Evolutionary conservation across 2,797 vertebrate species (phyloP), one percentile per base, ranked within the genome.

Genomic region (Sebastes melanostomus): DNA sequence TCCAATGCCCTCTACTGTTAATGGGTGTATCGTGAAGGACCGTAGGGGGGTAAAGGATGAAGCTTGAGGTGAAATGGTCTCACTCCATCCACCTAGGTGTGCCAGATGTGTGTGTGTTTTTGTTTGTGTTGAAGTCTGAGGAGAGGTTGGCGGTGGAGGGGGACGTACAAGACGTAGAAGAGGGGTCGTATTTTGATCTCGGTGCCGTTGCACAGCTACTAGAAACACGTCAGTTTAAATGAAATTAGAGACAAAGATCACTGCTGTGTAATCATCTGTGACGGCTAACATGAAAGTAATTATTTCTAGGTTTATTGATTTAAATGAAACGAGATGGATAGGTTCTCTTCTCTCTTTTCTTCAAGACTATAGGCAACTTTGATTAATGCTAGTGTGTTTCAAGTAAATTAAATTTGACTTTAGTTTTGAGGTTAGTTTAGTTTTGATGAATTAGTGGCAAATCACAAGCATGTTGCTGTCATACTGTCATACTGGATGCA

Each of bases 1-100:
- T 76, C 80, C 81, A 42, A 75, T 86, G 86, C 84, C 92, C 89
- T 92, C 86, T 78, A 42, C 88, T 84, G 88, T 85, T 88, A 82
- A 89, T 89, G 82, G 89, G 87, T 46, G 38, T 42, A 75, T 82
- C 81, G 61, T 77, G 75, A 81, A 63, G 71, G 77, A 78, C 69
- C 58, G 4, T 36, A 56, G 77, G 77, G 72, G 71, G 61, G 46
- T 29, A 24, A 62, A 77, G 65, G 27, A 65, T 61, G 69, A 80
- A 80, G 30, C 52, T 63, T 13, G 67, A 74, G 73, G 67, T 80
- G 83, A 82, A 75, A 72, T 25, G 34, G 63, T 88, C 77, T 87
- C 61, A 18, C 63, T 36, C 27, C 55, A 10, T 36, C 71, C 74
- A 24, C 42, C 22, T 52, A 29, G 75, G 66, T 38, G 54, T 30